Percentiles rank a stretch among this genome's conserved stretches.
phyloP scores from a whole-genome alignment of 2,113 vertebrate species.

The Rattus norvegicus region DNA sequence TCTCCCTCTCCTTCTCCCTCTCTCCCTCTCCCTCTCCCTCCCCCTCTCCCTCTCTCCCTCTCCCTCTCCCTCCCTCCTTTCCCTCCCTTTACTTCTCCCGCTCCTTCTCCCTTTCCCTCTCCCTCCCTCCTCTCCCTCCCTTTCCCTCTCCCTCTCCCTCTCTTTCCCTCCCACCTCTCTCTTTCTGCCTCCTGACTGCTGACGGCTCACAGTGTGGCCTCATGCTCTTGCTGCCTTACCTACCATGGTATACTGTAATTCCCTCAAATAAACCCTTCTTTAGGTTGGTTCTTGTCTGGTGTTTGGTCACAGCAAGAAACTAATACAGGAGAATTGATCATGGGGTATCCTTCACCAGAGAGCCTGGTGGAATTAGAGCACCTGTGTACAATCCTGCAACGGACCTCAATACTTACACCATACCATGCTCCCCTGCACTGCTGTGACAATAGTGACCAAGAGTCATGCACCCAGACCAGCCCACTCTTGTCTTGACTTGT shows the following conservation, averaged over 20 bases:
- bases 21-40: too few species aligned
- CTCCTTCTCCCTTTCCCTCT: too few species aligned
- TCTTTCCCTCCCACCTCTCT: too few species aligned
- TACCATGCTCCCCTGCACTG: not conserved
- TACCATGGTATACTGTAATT: too few species aligned
- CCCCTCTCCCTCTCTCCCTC: too few species aligned
- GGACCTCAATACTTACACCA: not conserved
- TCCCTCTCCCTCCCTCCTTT: too few species aligned
- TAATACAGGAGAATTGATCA: not conserved
- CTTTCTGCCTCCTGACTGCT: not conserved
- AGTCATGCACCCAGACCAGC: not conserved
- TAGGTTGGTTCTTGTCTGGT: not conserved
- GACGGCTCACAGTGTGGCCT: not conserved
- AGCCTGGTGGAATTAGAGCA: not conserved
- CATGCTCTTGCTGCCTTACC: not conserved
- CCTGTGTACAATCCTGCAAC: rapidly evolving
- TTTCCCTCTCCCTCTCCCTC: too few species aligned
- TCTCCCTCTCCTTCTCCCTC: rapidly evolving
- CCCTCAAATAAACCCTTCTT: not conserved
- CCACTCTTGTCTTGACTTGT: not conserved
- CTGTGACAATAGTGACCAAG: not conserved
- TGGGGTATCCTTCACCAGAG: not conserved
- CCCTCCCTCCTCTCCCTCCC: too few species aligned
- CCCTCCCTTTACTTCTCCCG: too few species aligned
- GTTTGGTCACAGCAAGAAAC: not conserved